Evolutionary conservation across 2,797 vertebrate genomes (phyloP).

Genomic region (Sebastes iracundus): DNA sequence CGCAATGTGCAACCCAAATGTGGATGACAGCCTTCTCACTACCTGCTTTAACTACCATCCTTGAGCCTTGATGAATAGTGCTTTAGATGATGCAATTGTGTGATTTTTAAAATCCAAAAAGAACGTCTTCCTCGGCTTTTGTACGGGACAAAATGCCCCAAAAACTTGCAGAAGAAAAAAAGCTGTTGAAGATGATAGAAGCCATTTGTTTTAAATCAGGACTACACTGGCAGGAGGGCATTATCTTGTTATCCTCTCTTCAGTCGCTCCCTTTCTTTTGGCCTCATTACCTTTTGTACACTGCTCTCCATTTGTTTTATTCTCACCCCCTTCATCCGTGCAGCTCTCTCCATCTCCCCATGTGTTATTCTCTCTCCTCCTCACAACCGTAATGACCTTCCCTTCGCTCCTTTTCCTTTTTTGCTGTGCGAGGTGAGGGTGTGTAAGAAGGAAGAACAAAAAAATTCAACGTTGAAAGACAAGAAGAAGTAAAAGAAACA

Average conservation of each 20-base stretch:
- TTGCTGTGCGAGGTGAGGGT: constrained; percentile 30
- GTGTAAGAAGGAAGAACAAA: background rate
- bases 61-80: constrained; percentile 12
- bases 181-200: constrained; percentile 10
- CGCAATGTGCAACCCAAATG: constrained; percentile 33
- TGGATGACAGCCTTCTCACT: constrained; percentile 6
- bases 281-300: constrained; percentile 65
- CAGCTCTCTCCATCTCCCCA: constrained; percentile 8
- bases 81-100: constrained; percentile 19
- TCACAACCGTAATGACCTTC: constrained; percentile 45
- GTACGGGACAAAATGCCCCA: background rate
- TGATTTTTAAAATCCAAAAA: background rate
- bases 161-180: background rate
- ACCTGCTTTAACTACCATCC: constrained; percentile 7
- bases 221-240: constrained; percentile 15
- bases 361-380: constrained; percentile 30
- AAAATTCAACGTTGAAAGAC: constrained; percentile 11
- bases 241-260: constrained; percentile 50
- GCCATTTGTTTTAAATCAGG: constrained; percentile 36
- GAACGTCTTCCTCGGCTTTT: constrained; percentile 1
- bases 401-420: background rate
- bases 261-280: constrained; percentile 51
- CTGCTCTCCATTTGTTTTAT: constrained; percentile 62
- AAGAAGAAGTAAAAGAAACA: constrained; percentile 1
- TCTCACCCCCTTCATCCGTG: constrained; percentile 38